These are phyloP conservation scores for Antrozous pallidus DNA, from an alignment of 2,797 vertebrate genomes.

Conservation along the genomic window DNA sequence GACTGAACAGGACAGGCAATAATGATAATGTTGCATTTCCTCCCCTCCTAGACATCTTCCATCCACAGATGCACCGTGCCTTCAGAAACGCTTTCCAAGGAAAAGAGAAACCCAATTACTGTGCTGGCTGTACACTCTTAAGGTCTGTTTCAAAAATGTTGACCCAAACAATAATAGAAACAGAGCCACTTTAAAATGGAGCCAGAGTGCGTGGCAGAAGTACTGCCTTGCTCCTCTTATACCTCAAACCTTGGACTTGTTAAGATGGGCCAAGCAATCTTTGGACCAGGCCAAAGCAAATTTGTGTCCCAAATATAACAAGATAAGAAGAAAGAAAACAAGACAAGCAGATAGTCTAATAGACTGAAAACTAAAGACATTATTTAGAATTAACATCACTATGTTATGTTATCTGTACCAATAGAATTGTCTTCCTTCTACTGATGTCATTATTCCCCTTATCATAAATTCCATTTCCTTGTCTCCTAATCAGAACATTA, in stretches of 20 bases:
- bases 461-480: not conserved
- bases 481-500: not conserved
- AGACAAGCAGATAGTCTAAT: not conserved
- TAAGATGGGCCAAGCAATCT: not conserved
- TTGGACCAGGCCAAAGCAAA: not conserved
- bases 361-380: not conserved
- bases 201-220: not conserved
- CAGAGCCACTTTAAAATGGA: not conserved
- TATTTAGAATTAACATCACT: not conserved
- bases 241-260: not conserved
- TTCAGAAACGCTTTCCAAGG: not conserved
- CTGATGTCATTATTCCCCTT: not conserved
- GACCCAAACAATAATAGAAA: not conserved
- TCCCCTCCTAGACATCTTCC: not conserved
- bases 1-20: not conserved
- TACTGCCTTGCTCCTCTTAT: not conserved
- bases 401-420: not conserved
- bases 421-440: not conserved
- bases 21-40: fast-evolving
- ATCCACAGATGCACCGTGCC: fast-evolving
- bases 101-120: not conserved
- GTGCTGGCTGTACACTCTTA: no score
- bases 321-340: not conserved
- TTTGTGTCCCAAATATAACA: not conserved
- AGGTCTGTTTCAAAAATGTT: not conserved